These are phyloP conservation scores for Dioctria rufipes DNA, from an alignment of 2,888 invertebrate species.

Conservation along the genomic window DNA sequence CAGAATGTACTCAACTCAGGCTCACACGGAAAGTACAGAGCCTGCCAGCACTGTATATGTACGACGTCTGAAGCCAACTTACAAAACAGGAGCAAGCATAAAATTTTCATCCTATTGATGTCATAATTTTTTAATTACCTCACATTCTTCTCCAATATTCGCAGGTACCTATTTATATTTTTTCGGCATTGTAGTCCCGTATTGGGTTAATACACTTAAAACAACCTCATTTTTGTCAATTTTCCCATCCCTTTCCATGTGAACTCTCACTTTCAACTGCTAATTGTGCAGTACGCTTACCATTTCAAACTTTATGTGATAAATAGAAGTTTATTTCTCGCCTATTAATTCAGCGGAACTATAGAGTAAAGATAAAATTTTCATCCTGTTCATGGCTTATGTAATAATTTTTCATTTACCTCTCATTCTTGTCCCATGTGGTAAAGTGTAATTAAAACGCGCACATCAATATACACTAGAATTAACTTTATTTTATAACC, in stretches of 20 bases:
- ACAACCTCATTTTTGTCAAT: too few relatives aligned
- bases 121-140: conserved; percentile 73
- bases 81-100: conserved; percentile 36
- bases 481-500: too few relatives aligned
- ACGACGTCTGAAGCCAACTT: conserved; percentile 90
- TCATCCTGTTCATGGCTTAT: too few relatives aligned
- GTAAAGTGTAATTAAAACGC: too few relatives aligned
- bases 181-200: conserved; percentile 89
- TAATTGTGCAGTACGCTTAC: conserved; percentile 89
- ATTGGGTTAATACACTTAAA: conserved; percentile 88
- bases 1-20: conserved; percentile 91
- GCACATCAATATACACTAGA: too few relatives aligned
- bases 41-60: conserved; percentile 96
- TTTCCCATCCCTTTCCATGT: too few relatives aligned
- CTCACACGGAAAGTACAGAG: conserved; percentile 97
- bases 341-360: conserved; percentile 80
- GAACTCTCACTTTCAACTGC: conserved; percentile 80
- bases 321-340: conserved; percentile 91
- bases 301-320: conserved; percentile 86
- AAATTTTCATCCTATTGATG: background rate
- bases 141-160: conserved; percentile 84
- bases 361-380: too few relatives aligned
- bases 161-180: conserved; percentile 88
- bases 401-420: too few relatives aligned
- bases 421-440: too few relatives aligned